Conservation (phyloP, 2,888 invertebrate genomes). For the Lochmaea crataegi region DNA sequence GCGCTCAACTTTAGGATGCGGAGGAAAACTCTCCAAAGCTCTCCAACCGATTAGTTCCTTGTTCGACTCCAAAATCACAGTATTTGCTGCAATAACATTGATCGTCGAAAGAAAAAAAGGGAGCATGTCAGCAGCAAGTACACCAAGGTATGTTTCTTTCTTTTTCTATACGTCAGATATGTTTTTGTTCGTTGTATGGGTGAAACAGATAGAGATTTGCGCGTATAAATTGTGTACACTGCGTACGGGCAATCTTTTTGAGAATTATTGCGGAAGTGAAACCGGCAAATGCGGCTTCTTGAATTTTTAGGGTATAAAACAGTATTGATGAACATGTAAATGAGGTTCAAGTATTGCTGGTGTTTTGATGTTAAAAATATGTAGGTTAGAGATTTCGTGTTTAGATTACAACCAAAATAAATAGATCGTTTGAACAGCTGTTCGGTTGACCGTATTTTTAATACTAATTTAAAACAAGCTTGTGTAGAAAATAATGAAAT, state of each 20-base stretch:
- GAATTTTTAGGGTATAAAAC: no score
- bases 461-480: no score
- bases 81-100: conserved; percentile 40
- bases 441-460: background rate
- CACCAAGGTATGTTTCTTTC: conserved; percentile 52
- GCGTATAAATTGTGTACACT: background rate
- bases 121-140: conserved; percentile 53
- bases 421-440: background rate
- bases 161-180: conserved; percentile 31
- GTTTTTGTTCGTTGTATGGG: conserved; percentile 24
- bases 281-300: conserved; percentile 30
- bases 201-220: background rate
- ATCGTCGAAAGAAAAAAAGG: conserved; percentile 40
- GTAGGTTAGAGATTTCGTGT: background rate
- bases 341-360: background rate
- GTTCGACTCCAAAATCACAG: conserved; percentile 44
- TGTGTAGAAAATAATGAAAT: no score
- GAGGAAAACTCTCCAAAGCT: conserved; percentile 24
- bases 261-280: conserved; percentile 24
- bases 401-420: background rate
- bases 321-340: background rate
- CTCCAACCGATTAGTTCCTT: conserved; percentile 37
- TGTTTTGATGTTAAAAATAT: background rate
- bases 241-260: background rate
- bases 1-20: conserved; percentile 25